phyloP scores from a whole-genome alignment of 2,888 invertebrate species.

The Abrostola triplasia region DNA sequence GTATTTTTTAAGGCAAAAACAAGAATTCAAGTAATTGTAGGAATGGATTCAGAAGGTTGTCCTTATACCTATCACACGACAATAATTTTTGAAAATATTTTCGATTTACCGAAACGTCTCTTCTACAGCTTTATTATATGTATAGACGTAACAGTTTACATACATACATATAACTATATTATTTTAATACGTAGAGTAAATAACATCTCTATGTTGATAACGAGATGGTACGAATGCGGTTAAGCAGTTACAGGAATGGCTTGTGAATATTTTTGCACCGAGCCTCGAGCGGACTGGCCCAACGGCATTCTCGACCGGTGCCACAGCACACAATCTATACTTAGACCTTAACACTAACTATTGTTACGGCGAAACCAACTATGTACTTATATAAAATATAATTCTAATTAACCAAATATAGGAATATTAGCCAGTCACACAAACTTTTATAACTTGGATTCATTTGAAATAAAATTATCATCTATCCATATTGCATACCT shows the following conservation, averaged over 20 bases:
- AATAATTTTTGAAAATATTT: too few species aligned
- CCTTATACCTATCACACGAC: too few species aligned
- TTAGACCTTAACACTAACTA: slow-evolving; percentile 27
- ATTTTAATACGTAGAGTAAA: slow-evolving; percentile 9
- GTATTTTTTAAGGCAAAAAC: too few species aligned
- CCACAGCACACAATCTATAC: slow-evolving; percentile 49
- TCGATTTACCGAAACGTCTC: too few species aligned
- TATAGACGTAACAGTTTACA: too few species aligned
- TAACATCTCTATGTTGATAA: slow-evolving; percentile 59
- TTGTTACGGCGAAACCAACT: slow-evolving; percentile 17
- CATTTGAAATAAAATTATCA: too few species aligned
- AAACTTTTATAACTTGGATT: too few species aligned
- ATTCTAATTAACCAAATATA: background rate
- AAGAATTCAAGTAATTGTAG: too few species aligned
- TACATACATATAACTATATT: too few species aligned
- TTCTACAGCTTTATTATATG: too few species aligned
- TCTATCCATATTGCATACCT: too few species aligned
- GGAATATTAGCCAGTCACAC: background rate
- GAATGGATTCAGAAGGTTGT: too few species aligned
- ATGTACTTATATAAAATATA: background rate
- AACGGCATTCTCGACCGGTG: slow-evolving; percentile 76
- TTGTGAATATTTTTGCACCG: slow-evolving; percentile 75
- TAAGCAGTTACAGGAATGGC: slow-evolving; percentile 70
- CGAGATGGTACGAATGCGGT: slow-evolving; percentile 64
- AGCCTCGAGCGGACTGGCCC: slow-evolving; percentile 73